Evolutionary conservation across 2,888 invertebrate genomes (phyloP).

Genomic region (Scaptomyza tumidula): DNA sequence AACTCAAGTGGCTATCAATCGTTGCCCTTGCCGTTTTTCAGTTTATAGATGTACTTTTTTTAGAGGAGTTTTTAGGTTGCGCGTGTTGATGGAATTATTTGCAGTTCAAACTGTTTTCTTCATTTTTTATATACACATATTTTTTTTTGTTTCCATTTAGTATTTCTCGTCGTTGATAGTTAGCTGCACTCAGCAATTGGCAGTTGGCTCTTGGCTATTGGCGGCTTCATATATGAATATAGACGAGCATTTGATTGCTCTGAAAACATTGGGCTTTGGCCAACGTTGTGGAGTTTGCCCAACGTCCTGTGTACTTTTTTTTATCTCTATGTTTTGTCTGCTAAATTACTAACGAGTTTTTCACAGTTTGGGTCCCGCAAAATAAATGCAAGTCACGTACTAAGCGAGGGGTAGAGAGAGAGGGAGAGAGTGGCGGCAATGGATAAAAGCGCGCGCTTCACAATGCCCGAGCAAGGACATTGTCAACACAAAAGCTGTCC

Average conservation of each 20-base stretch:
- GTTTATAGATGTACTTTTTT: constrained; percentile 12
- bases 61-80: background rate
- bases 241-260: constrained; percentile 76
- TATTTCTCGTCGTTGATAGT: constrained; percentile 59
- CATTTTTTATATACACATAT: constrained; percentile 11
- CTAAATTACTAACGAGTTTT: constrained; percentile 79
- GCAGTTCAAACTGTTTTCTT: constrained; percentile 59
- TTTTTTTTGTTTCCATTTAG: constrained; percentile 15
- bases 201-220: background rate
- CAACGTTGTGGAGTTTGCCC: constrained; percentile 1
- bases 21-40: constrained; percentile 62
- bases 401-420: background rate
- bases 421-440: constrained; percentile 8
- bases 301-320: background rate
- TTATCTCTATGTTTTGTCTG: constrained; percentile 33
- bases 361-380: constrained; percentile 54
- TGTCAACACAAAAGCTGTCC: constrained; percentile 72
- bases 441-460: constrained; percentile 57
- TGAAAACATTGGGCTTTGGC: constrained; percentile 56
- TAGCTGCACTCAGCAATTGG: constrained; percentile 18
- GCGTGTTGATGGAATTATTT: constrained; percentile 80
- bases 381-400: constrained; percentile 79
- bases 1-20: constrained; percentile 80
- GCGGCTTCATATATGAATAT: constrained; percentile 63
- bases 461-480: constrained; percentile 72